Conservation (phyloP, 2,888 invertebrate genomes). For the Brenthis daphne region DNA sequence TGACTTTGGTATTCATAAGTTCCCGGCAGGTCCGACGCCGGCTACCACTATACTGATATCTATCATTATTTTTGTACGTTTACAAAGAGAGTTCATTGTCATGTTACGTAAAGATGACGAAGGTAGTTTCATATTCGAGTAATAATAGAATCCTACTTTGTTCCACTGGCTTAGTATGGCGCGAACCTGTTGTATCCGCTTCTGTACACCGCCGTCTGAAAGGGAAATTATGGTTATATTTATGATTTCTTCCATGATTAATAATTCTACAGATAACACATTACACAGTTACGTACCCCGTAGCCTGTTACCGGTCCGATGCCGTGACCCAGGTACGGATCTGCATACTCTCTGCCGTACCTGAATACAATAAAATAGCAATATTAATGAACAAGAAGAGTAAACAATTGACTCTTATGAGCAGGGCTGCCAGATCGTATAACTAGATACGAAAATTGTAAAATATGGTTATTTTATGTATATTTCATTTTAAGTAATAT, state of each 20-base stretch:
- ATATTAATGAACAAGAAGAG: too few species aligned
- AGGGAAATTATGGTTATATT: conserved; percentile 11
- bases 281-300: conserved; percentile 87
- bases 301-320: conserved; percentile 98
- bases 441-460: too few species aligned
- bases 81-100: conserved; percentile 82
- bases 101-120: conserved; percentile 74
- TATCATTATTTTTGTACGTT: conserved; percentile 79
- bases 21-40: conserved; percentile 47
- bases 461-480: too few species aligned
- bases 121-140: conserved; percentile 76
- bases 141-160: conserved; percentile 59
- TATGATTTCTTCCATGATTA: neutral
- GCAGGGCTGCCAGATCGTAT: too few species aligned
- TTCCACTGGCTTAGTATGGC: conserved; percentile 88
- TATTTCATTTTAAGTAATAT: too few species aligned
- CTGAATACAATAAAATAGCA: conserved; percentile 65
- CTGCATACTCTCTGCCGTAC: conserved; percentile 95
- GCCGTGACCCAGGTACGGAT: conserved; percentile 96
- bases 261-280: neutral
- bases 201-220: conserved; percentile 95
- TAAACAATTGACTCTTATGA: too few species aligned
- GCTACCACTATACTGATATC: conserved; percentile 75
- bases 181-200: conserved; percentile 97
- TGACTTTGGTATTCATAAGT: conserved; percentile 79